These are phyloP conservation scores for Desmodus rotundus DNA, from an alignment of 2,113 vertebrate genomes.

Conservation along the genomic window DNA sequence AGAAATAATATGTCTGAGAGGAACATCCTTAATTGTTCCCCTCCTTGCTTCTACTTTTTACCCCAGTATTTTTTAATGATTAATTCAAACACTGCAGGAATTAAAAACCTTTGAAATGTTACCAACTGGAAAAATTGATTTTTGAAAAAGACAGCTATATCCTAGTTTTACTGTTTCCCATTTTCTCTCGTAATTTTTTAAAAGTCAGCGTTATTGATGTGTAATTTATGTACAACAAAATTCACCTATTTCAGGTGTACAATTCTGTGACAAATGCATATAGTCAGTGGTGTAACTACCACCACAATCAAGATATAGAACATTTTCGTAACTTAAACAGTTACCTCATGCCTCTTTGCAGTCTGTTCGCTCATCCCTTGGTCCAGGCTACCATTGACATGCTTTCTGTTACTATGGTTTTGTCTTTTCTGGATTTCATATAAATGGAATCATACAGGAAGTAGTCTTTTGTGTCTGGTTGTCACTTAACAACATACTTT, in stretches of 20 bases:
- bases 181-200: not conserved
- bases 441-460: no score
- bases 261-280: not conserved
- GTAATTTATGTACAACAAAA: not conserved
- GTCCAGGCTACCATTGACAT: not conserved
- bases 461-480: no score
- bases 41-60: not conserved
- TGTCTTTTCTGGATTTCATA: no score
- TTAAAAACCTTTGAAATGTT: slow-evolving; percentile 24
- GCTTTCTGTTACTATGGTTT: no score
- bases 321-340: not conserved
- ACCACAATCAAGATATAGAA: not conserved
- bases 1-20: not conserved
- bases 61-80: not conserved
- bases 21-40: not conserved
- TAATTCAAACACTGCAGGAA: not conserved
- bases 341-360: not conserved
- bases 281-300: not conserved
- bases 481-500: no score
- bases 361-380: not conserved
- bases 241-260: not conserved
- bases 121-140: not conserved
- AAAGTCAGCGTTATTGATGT: not conserved
- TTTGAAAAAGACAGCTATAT: not conserved
- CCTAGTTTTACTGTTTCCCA: not conserved